phyloP scores from a whole-genome alignment of 2,113 vertebrate species.

The Hemichromis elongatus region DNA sequence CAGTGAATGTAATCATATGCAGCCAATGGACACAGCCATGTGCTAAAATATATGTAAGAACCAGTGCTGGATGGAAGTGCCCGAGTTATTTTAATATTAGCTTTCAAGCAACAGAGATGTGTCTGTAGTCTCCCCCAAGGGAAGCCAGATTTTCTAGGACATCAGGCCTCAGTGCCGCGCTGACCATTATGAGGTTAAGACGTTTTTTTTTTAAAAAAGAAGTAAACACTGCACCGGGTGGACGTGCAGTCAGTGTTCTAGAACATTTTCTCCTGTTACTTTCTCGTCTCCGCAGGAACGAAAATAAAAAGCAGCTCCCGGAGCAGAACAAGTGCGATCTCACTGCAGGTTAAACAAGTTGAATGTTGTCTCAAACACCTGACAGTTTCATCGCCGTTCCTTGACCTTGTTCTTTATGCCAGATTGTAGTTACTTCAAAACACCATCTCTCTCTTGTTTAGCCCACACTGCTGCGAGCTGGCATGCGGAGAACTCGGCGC shows the following conservation, averaged over 20 bases:
- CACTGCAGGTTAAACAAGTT: neutral
- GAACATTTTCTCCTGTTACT: neutral
- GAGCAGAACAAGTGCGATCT: neutral
- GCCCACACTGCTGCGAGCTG: neutral
- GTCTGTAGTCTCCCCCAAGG: conserved; percentile 8
- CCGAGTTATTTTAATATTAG: conserved; percentile 17
- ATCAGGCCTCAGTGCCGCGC: neutral
- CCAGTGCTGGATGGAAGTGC: neutral
- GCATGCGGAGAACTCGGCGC: neutral
- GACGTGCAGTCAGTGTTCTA: neutral
- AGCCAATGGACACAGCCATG: neutral
- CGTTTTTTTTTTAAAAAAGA: neutral
- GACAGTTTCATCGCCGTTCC: neutral
- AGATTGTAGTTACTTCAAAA: neutral
- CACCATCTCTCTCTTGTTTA: neutral
- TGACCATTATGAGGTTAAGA: conserved; percentile 17
- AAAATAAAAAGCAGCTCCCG: neutral
- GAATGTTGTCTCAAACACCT: neutral
- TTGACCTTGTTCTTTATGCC: neutral
- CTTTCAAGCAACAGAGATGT: neutral
- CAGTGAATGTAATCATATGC: neutral
- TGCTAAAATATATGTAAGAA: conserved; percentile 4
- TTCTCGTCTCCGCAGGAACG: neutral
- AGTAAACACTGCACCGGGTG: neutral
- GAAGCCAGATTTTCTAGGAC: conserved; percentile 37